Percentiles rank a stretch among this genome's conserved stretches.
Conservation (phyloP, 2,113 vertebrate genomes). For the Synodontis membranacea region DNA sequence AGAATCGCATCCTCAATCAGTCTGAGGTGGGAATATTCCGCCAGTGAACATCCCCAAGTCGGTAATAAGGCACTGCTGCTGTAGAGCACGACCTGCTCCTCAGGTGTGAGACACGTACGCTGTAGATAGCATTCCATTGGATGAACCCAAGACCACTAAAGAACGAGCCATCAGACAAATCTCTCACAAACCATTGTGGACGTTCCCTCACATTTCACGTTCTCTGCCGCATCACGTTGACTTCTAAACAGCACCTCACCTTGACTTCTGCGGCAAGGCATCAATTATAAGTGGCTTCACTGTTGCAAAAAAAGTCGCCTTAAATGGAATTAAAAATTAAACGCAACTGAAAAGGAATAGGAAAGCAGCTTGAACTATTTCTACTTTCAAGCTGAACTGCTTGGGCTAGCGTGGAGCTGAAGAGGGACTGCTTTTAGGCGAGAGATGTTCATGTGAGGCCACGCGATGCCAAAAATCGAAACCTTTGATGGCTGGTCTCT, state of each 20-base stretch:
- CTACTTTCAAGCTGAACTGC: constrained; percentile 44
- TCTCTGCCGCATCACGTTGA: constrained; percentile 37
- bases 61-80: not conserved
- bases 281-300: constrained; percentile 63
- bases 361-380: constrained; percentile 48
- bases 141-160: not conserved
- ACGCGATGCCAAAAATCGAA: constrained; percentile 19
- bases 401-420: constrained; percentile 23
- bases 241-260: constrained; percentile 54
- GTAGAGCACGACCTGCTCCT: not conserved
- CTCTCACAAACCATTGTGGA: not conserved
- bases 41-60: not conserved
- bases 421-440: constrained; percentile 25
- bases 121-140: not conserved
- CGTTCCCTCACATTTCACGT: constrained; percentile 37
- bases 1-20: not conserved
- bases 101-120: not conserved
- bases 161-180: not conserved
- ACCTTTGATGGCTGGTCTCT: constrained; percentile 49
- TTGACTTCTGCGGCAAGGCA: constrained; percentile 50
- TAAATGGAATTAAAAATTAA: constrained; percentile 64
- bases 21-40: not conserved
- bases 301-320: constrained; percentile 62
- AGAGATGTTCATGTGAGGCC: constrained; percentile 2
- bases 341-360: constrained; percentile 58